Conservation (phyloP, 1,140 invertebrate genomes). For the Euwallacea fornicatus region DNA sequence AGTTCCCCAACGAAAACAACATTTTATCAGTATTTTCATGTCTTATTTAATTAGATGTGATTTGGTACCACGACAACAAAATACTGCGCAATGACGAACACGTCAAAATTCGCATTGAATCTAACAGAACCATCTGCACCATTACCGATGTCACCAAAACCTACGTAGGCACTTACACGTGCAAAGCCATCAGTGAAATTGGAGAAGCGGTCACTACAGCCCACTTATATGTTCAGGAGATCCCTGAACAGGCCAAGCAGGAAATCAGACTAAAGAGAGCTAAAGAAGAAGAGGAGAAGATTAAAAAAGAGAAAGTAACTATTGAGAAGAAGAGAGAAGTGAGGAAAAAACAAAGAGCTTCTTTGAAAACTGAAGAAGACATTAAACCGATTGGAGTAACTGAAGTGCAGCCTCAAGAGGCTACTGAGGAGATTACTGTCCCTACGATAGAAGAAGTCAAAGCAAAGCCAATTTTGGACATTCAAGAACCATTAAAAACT, state of each 20-base stretch:
- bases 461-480: slow-evolving; percentile 58
- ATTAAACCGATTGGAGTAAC: slow-evolving; percentile 57
- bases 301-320: slow-evolving; percentile 58
- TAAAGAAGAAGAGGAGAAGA: slow-evolving; percentile 60
- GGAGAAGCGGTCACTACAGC: slow-evolving; percentile 80
- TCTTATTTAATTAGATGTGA: slow-evolving; percentile 66
- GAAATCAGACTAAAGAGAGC: slow-evolving; percentile 54
- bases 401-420: slow-evolving; percentile 57
- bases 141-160: slow-evolving; percentile 69
- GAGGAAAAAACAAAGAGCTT: slow-evolving; percentile 50
- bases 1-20: slow-evolving; percentile 22
- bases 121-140: slow-evolving; percentile 72
- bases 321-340: slow-evolving; percentile 56
- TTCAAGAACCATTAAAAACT: slow-evolving; percentile 63
- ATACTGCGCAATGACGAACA: slow-evolving; percentile 72
- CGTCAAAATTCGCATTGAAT: slow-evolving; percentile 70
- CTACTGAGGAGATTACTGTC: slow-evolving; percentile 54
- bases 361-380: slow-evolving; percentile 55
- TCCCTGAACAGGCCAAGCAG: slow-evolving; percentile 51
- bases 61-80: slow-evolving; percentile 88
- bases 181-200: slow-evolving; percentile 80
- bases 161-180: slow-evolving; percentile 82
- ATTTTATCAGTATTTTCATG: background rate
- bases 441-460: slow-evolving; percentile 52
- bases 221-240: slow-evolving; percentile 67